Percentiles rank a stretch among this genome's conserved stretches.
These are phyloP conservation scores for Theristicus caerulescens DNA, from an alignment of 2,113 vertebrate species.

Conservation along the genomic window DNA sequence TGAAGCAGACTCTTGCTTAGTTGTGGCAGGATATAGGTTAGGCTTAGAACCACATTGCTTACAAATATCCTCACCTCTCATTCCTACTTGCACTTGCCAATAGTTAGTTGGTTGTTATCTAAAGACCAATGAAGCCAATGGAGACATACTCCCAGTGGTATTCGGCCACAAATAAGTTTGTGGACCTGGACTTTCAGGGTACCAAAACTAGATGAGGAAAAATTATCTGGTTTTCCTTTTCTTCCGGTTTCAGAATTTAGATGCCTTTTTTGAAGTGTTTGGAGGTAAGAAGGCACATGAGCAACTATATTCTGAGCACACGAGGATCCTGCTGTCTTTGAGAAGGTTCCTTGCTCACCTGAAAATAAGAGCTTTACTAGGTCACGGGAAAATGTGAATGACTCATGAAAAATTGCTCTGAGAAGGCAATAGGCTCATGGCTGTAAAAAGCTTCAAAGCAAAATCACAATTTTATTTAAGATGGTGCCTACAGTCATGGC, in stretches of 20 bases:
- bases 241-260: neutral
- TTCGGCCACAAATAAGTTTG: neutral
- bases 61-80: neutral
- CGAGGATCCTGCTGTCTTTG: neutral
- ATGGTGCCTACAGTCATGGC: neutral
- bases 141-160: neutral
- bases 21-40: neutral
- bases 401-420: neutral
- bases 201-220: neutral
- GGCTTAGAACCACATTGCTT: neutral
- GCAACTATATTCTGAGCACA: neutral
- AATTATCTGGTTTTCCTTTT: neutral
- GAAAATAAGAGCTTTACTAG: neutral
- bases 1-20: neutral
- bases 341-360: neutral
- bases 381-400: neutral
- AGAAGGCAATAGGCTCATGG: neutral
- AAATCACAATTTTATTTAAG: neutral
- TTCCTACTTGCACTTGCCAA: neutral
- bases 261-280: neutral
- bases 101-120: neutral
- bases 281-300: neutral
- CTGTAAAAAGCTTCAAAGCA: neutral
- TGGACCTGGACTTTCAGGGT: neutral
- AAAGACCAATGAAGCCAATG: neutral